Percentiles rank a stretch among this genome's conserved stretches.
phyloP scores from a whole-genome alignment of 2,888 invertebrate genomes.

The Nematopogon swammerdamellus region DNA sequence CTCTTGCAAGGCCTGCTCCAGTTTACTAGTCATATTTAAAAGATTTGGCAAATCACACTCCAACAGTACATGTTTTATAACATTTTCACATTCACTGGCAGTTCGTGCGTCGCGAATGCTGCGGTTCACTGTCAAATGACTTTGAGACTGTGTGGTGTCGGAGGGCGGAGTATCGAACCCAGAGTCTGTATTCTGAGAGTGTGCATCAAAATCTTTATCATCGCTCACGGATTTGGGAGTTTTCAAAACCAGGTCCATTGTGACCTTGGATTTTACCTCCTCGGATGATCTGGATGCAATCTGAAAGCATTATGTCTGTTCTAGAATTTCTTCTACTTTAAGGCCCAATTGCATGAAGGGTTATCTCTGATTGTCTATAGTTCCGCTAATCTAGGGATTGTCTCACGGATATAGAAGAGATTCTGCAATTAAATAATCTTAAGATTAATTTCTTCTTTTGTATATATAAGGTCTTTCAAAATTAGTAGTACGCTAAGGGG shows the following conservation, averaged over 20 bases:
- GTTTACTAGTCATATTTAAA: conserved; percentile 44
- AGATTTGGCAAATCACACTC: conserved; percentile 57
- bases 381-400: no score
- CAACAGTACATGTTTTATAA: conserved; percentile 35
- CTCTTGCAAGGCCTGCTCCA: conserved; percentile 56
- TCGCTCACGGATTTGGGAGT: conserved; percentile 28
- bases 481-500: no score
- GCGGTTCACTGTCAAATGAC: conserved; percentile 13
- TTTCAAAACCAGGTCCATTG: conserved; percentile 36
- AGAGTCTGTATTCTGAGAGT: conserved; percentile 6
- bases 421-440: no score
- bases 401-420: no score
- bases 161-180: no score
- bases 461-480: no score
- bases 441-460: no score
- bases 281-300: conserved; percentile 29
- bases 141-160: conserved; percentile 12
- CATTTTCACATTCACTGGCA: conserved; percentile 39
- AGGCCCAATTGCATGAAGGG: no score
- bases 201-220: conserved; percentile 12
- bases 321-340: no score
- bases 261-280: conserved; percentile 33
- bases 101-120: conserved; percentile 35
- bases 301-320: no score
- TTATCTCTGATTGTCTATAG: no score